Base-by-base conservation (phyloP, 2,797 vertebrate genomes). In the Platalea minor region DNA sequence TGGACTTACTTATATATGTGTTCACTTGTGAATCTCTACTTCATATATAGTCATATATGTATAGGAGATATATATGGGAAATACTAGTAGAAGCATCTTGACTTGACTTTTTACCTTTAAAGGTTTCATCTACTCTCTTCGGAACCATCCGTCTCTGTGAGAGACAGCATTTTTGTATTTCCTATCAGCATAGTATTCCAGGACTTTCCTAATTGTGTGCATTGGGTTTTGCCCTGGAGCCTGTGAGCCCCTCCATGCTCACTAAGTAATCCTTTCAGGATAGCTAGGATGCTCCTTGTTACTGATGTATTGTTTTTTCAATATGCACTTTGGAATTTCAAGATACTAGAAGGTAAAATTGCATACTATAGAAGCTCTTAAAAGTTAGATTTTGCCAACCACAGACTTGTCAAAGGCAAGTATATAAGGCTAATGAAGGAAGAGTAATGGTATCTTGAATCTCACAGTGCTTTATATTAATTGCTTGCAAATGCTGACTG, bases 301-400 rank as follows among this genome's bases (percentile, higher is more conserved):
- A 45, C 43, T 95, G 83, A 60, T 83, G 59, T n/a, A 72, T 43
- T 93, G 69, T 74, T 73, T 67, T 92, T 84, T 65, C 85, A 90
- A 0, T 76, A 39, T 43, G 89, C 63, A 57, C 91, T 95, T 86
- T 82, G 63, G 76, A 91, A 69, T 91, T 83, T 73, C 69, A 81
- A 9, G 39, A 14, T 11, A 9, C 63, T 76, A 83, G 72, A 68
- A 91, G 39, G 73, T 76, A 94, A 63, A 96, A 90, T 7, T 93
- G 69, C 0, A 0, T 63, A 39, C 45, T 2, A 0, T 17, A 33
- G 89, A 79, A 93, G 85, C 74, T 93, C 88, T 97, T 97, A 93
- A 93, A 97, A 97, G 94, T 88, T 82, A 95, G 70, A 84, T 95
- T 95, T 97, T 93, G 92, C 91, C 73, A 18, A 91, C 91, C 89